Conservation (phyloP, 2,113 vertebrate species). For the Cricetomys ansorgei region DNA sequence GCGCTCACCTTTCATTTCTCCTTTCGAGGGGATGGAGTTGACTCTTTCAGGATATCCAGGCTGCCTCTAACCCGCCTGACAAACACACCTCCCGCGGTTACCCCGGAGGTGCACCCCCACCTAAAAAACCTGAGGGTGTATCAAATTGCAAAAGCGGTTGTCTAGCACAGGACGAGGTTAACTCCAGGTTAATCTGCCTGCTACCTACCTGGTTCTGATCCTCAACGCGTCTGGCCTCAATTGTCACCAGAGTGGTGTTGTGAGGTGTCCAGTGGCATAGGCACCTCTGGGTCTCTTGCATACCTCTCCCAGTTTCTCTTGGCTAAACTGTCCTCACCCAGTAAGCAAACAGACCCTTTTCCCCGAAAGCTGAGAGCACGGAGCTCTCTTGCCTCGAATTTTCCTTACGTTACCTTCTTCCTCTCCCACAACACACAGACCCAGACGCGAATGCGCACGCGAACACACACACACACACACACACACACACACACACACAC, state of each 20-base stretch:
- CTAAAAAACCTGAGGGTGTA: background rate
- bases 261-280: background rate
- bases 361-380: constrained; percentile 63
- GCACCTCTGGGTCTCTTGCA: background rate
- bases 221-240: background rate
- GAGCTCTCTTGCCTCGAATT: constrained; percentile 43
- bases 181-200: constrained; percentile 79
- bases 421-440: constrained; percentile 55
- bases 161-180: constrained; percentile 72
- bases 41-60: background rate
- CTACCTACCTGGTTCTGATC: constrained; percentile 69
- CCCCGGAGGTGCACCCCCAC: background rate
- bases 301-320: constrained; percentile 34
- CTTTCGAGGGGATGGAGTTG: background rate
- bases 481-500: background rate
- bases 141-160: constrained; percentile 74
- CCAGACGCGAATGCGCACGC: background rate
- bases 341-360: constrained; percentile 70
- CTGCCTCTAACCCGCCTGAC: background rate
- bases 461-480: background rate
- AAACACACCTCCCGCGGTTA: constrained; percentile 18
- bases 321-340: constrained; percentile 45
- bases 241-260: background rate
- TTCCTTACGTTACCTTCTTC: constrained; percentile 47
- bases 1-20: constrained; percentile 36